These are phyloP conservation scores for Chionodraco myersi DNA, from an alignment of 2,113 vertebrate genomes.

Conservation along the genomic window DNA sequence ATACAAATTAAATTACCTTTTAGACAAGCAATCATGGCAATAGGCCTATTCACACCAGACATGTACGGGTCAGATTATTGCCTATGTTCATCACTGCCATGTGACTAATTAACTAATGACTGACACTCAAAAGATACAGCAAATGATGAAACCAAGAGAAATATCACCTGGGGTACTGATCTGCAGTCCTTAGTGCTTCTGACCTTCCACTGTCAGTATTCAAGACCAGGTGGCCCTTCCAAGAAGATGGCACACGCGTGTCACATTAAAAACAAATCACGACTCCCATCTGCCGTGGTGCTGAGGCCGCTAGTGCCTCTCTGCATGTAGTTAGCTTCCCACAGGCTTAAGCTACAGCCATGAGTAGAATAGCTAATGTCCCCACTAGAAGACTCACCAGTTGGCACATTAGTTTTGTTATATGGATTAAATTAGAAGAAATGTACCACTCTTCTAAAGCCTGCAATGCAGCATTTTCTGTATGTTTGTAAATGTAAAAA, in stretches of 20 bases:
- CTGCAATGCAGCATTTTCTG: not conserved
- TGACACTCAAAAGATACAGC: slow-evolving; percentile 10
- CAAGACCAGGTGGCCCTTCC: slow-evolving; percentile 56
- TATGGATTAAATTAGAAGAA: slow-evolving; percentile 39
- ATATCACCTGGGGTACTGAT: not conserved
- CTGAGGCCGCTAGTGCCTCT: slow-evolving; percentile 43
- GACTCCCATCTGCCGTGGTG: slow-evolving; percentile 66
- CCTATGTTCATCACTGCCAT: not conserved
- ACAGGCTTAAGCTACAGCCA: slow-evolving; percentile 35
- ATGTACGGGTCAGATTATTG: not conserved
- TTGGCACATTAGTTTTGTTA: slow-evolving; percentile 50
- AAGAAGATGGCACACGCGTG: slow-evolving; percentile 45
- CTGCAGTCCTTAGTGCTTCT: slow-evolving; percentile 18
- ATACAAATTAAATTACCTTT: not conserved
- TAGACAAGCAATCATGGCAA: not conserved
- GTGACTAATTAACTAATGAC: not conserved
- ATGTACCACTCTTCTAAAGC: not conserved
- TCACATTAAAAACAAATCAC: slow-evolving; percentile 79
- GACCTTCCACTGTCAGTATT: slow-evolving; percentile 55
- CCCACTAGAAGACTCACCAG: slow-evolving; percentile 32
- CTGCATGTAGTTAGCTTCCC: slow-evolving; percentile 60
- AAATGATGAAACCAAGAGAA: slow-evolving; percentile 7
- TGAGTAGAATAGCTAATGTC: slow-evolving; percentile 65
- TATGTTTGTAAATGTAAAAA: not conserved
- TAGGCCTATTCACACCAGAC: not conserved